Conservation (phyloP, 2,797 vertebrate genomes). For the Sebastes matsubarae region DNA sequence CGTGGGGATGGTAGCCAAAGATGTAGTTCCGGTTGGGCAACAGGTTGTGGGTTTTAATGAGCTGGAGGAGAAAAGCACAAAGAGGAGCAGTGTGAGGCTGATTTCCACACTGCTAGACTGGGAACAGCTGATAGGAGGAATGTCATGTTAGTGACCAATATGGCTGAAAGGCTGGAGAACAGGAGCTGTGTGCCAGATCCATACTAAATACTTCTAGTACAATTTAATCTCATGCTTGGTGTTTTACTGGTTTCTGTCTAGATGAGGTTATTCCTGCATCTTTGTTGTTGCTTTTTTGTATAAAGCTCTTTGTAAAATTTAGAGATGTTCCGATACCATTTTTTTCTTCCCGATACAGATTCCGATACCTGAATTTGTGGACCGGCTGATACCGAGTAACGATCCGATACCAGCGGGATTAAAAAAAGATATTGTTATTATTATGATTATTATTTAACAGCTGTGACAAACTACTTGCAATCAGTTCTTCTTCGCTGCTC, state of each 20-base stretch:
- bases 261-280: not conserved
- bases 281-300: not conserved
- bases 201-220: not conserved
- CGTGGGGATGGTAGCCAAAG: constrained; percentile 96
- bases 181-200: not conserved
- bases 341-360: too few species aligned
- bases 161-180: not conserved
- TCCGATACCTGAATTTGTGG: too few species aligned
- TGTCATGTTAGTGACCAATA: not conserved
- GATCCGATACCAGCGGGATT: too few species aligned
- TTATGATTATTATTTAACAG: too few species aligned
- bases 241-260: not conserved
- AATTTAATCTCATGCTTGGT: not conserved
- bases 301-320: not conserved
- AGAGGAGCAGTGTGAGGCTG: constrained; percentile 3
- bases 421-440: too few species aligned
- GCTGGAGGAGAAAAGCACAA: constrained; percentile 77
- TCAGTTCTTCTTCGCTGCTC: too few species aligned
- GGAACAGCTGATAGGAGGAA: not conserved
- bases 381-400: too few species aligned
- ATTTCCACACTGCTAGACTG: not conserved
- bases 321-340: too few species aligned
- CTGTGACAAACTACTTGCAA: too few species aligned
- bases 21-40: constrained; percentile 95
- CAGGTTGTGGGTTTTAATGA: constrained; percentile 95